Evolutionary conservation across 2,797 vertebrate species (phyloP).

Genomic region (Megaceryle alcyon): DNA sequence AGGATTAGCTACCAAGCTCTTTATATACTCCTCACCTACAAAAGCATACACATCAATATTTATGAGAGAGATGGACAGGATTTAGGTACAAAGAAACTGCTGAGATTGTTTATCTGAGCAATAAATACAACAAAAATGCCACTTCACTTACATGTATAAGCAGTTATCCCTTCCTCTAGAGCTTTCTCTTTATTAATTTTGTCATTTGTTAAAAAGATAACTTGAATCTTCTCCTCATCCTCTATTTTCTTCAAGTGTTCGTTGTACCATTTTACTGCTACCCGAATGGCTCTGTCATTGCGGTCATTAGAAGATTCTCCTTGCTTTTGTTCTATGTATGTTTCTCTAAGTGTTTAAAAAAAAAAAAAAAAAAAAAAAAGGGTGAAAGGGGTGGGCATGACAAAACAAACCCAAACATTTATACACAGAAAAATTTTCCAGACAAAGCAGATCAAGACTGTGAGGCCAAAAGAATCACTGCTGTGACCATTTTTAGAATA

Average conservation of each 20-base stretch:
- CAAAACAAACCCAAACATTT: background rate
- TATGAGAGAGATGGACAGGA: background rate
- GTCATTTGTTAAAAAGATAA: constrained; percentile 95
- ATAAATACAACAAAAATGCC: background rate
- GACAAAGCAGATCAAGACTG: background rate
- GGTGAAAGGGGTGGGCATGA: background rate
- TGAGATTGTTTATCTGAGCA: background rate
- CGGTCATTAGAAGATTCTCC: constrained; percentile 94
- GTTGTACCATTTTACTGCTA: constrained; percentile 91
- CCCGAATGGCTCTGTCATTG: constrained; percentile 94
- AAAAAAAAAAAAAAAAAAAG: background rate
- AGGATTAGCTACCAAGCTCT: constrained; percentile 90
- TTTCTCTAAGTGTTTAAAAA: constrained; percentile 82
- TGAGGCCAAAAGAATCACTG: background rate
- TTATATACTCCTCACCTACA: constrained; percentile 95
- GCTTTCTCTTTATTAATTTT: constrained; percentile 91
- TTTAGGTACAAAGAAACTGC: background rate
- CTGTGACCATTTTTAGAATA: background rate
- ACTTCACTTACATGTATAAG: constrained; percentile 87
- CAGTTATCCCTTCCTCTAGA: constrained; percentile 84
- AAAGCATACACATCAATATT: constrained; percentile 54
- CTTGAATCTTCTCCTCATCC: constrained; percentile 75
- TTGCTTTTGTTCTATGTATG: constrained; percentile 89
- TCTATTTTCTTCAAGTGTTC: constrained; percentile 84
- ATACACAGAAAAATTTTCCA: background rate